Conservation (phyloP, 2,797 vertebrate genomes). For the Columba guinea region DNA sequence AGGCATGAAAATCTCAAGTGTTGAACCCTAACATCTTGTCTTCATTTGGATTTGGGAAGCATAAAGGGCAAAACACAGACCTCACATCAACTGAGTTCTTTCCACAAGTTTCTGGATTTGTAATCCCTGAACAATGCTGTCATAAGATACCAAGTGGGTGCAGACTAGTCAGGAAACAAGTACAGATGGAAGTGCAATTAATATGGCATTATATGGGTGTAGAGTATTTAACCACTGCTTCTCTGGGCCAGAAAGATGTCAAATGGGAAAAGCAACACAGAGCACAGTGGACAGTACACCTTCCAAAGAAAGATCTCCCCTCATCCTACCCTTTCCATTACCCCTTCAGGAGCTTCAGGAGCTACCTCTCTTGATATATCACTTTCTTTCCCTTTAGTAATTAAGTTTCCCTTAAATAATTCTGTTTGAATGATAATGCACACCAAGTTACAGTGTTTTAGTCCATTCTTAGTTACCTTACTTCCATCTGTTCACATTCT, state of each 20-base stretch:
- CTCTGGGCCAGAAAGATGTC: not conserved
- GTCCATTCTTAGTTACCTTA: not conserved
- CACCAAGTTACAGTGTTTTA: not conserved
- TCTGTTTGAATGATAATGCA: not conserved
- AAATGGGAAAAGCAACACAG: not conserved
- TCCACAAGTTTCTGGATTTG: not conserved
- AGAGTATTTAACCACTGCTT: not conserved
- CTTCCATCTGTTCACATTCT: not conserved
- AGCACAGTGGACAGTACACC: not conserved
- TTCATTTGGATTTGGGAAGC: not conserved
- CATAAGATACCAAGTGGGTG: not conserved
- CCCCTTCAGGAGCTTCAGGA: not conserved
- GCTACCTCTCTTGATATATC: not conserved
- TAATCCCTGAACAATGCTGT: not conserved
- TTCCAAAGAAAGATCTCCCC: not conserved
- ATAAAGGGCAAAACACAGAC: not conserved
- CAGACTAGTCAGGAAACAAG: not conserved
- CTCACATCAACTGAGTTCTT: not conserved
- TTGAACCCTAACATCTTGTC: not conserved
- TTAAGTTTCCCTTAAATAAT: not conserved
- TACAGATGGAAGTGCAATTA: not conserved
- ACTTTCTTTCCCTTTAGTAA: not conserved
- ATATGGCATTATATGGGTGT: not conserved
- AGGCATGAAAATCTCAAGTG: not conserved
- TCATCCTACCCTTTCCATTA: not conserved